Percentiles rank a stretch among this genome's conserved stretches.
phyloP scores from a whole-genome alignment of 2,113 vertebrate genomes.

The Hippocampus comes region DNA sequence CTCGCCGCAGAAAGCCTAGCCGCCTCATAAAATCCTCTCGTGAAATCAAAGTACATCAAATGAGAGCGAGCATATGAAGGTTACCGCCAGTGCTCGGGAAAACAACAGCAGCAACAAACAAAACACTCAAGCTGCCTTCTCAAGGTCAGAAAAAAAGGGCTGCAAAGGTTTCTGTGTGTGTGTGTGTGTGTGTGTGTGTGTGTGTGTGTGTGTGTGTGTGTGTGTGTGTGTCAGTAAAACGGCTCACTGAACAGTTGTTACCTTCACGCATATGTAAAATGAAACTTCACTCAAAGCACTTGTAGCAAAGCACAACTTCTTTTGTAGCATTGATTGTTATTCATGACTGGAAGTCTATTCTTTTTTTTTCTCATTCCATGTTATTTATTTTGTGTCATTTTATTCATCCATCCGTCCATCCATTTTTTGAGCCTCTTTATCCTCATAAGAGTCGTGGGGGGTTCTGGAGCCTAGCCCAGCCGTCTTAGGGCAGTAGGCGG shows the following conservation, averaged over 20 bases:
- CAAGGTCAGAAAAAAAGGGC: neutral
- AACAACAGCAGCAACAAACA: neutral
- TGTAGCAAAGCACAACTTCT: neutral
- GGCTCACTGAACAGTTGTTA: neutral
- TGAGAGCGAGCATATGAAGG: constrained; percentile 2
- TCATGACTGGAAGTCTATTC: no score
- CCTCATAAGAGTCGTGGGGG: no score
- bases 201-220: no score
- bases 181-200: no score
- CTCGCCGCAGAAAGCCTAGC: constrained; percentile 16
- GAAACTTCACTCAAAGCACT: neutral
- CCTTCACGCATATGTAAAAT: neutral
- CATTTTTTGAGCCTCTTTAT: no score
- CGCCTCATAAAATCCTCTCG: constrained; percentile 38
- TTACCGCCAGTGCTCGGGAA: neutral
- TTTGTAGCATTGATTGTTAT: neutral
- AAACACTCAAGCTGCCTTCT: neutral
- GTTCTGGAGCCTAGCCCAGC: no score
- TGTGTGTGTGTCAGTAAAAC: neutral
- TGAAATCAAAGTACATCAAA: constrained; percentile 32
- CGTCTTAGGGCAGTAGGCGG: no score
- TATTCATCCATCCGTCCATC: no score
- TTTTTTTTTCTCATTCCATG: no score
- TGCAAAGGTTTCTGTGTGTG: neutral
- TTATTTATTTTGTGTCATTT: no score